These are phyloP conservation scores for Trichosurus vulpecula DNA, from an alignment of 2,797 vertebrate species.

Conservation along the genomic window DNA sequence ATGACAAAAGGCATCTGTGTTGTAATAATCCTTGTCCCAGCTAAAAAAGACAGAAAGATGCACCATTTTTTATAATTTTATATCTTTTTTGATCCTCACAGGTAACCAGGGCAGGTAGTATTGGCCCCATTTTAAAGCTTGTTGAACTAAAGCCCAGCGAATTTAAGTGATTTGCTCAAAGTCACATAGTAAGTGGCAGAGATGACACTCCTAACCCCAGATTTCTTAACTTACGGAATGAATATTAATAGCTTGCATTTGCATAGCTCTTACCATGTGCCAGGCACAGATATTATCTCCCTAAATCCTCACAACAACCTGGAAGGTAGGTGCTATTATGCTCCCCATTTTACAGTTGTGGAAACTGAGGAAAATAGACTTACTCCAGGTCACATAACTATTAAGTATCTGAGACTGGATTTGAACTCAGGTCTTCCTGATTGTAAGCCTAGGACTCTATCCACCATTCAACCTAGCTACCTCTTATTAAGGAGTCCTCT, in stretches of 20 bases:
- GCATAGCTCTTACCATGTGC: neutral
- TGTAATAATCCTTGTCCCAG: constrained; percentile 22
- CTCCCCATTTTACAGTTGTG: neutral
- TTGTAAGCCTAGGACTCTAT: neutral
- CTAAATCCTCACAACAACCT: neutral
- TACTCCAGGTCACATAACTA: neutral
- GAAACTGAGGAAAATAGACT: neutral
- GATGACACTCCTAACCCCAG: neutral
- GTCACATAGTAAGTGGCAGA: neutral
- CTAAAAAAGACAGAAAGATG: neutral
- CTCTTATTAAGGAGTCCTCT: neutral
- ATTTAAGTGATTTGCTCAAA: neutral
- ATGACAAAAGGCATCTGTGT: neutral
- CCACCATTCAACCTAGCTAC: neutral
- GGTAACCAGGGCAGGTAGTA: neutral
- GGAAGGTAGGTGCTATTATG: neutral
- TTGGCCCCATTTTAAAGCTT: neutral
- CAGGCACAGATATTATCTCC: neutral
- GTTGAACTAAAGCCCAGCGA: neutral
- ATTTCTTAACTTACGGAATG: neutral
- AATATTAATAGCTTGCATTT: neutral
- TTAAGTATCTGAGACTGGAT: neutral
- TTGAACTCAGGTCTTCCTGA: neutral
- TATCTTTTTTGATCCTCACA: neutral
- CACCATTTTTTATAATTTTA: neutral